Percentiles rank a stretch among this genome's conserved stretches.
These are phyloP conservation scores for Villa cingulata DNA, from an alignment of 2,888 invertebrate species.

Conservation along the genomic window DNA sequence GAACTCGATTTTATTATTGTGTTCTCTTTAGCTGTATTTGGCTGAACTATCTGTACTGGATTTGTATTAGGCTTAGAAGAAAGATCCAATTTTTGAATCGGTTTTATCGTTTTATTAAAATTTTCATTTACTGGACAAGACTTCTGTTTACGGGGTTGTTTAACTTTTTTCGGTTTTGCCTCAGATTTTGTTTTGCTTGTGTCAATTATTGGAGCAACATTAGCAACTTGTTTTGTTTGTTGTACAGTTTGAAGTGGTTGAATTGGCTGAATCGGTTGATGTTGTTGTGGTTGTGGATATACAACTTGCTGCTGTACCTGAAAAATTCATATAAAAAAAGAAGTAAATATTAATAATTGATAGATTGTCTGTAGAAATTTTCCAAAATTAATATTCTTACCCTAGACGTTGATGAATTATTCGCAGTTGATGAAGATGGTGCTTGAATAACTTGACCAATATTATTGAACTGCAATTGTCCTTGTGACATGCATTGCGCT, in stretches of 20 bases:
- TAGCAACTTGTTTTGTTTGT: slow-evolving; percentile 31
- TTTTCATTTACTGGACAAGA: slow-evolving; percentile 9
- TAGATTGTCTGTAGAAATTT: neutral
- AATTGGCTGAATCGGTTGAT: slow-evolving; percentile 17
- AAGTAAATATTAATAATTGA: too few species aligned
- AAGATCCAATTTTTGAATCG: slow-evolving; percentile 33
- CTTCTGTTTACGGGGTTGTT: slow-evolving; percentile 22
- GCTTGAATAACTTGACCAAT: slow-evolving; percentile 23
- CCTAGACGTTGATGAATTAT: slow-evolving; percentile 1
- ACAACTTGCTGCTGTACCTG: slow-evolving; percentile 30
- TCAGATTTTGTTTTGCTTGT: slow-evolving; percentile 27
- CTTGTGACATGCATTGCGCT: slow-evolving; percentile 33
- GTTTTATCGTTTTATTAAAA: slow-evolving; percentile 28
- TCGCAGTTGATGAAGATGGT: slow-evolving; percentile 15
- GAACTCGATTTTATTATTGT: neutral
- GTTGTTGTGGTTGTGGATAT: slow-evolving; percentile 31
- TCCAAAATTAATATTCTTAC: neutral
- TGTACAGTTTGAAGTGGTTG: slow-evolving; percentile 19
- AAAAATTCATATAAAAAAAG: too few species aligned
- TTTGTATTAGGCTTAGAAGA: slow-evolving; percentile 30
- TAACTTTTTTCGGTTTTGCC: slow-evolving; percentile 18
- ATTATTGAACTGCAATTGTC: slow-evolving; percentile 36
- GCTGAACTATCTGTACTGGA: slow-evolving; percentile 34
- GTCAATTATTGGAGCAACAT: slow-evolving; percentile 35
- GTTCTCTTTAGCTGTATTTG: slow-evolving; percentile 15